A percentile compares a stretch with the other conserved stretches of the same genome.
These are phyloP conservation scores for Cepaea hortensis DNA, from an alignment of 2,888 invertebrate species.

Conservation along the genomic window DNA sequence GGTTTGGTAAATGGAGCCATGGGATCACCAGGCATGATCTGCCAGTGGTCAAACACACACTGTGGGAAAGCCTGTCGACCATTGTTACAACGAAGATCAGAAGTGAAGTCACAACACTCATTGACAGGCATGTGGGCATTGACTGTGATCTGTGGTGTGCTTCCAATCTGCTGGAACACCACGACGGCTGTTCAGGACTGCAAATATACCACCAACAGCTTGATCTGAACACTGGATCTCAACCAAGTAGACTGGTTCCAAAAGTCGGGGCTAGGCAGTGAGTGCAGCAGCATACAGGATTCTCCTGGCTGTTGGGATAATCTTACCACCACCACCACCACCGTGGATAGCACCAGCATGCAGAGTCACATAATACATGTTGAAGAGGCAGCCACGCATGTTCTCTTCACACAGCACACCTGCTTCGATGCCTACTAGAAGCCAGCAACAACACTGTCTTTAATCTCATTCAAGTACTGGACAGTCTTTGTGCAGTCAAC, in stretches of 20 bases:
- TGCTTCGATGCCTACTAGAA: constrained; percentile 98
- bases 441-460: constrained; percentile 98
- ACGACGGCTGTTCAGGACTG: constrained; percentile 96
- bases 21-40: constrained; percentile 96
- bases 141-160: constrained; percentile 98
- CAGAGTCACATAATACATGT: constrained; percentile 98
- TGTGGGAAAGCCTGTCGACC: constrained; percentile 99
- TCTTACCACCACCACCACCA: constrained; percentile 99
- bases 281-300: constrained; percentile 96
- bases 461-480: constrained; percentile 99
- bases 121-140: constrained; percentile 99
- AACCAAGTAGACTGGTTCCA: constrained; percentile 99
- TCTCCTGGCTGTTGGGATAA: constrained; percentile 98
- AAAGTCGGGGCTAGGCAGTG: constrained; percentile 93
- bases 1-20: constrained; percentile 83
- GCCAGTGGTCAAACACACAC: constrained; percentile 99
- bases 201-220: constrained; percentile 98
- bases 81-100: constrained; percentile 95
- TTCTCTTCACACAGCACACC: constrained; percentile 99
- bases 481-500: constrained; percentile 99
- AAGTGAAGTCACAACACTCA: constrained; percentile 99
- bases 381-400: constrained; percentile 94
- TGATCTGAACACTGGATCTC: constrained; percentile 96
- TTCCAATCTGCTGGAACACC: constrained; percentile 93
- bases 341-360: constrained; percentile 99